phyloP scores from a whole-genome alignment of 2,888 invertebrate genomes.

The Drosophila parthenogenetica region DNA sequence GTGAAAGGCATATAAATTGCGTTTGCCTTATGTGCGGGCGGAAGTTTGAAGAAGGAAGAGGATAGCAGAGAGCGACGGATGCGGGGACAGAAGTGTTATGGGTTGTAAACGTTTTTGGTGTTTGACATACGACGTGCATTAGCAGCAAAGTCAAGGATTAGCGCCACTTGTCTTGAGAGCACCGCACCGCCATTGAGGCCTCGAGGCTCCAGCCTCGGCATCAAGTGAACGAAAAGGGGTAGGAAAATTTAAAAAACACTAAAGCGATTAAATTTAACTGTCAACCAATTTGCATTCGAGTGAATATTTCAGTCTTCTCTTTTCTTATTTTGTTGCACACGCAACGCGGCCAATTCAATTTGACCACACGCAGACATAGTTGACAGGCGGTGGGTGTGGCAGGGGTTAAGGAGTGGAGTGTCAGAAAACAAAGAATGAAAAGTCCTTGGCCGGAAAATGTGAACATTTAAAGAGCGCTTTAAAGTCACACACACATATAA shows the following conservation, averaged over 20 bases:
- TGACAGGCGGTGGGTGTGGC: neutral
- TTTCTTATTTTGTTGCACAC: conserved; percentile 7
- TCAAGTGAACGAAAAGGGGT: neutral
- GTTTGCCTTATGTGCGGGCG: conserved; percentile 52
- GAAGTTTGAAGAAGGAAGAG: neutral
- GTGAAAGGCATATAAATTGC: conserved; percentile 75
- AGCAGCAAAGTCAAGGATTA: conserved; percentile 80
- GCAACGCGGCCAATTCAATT: conserved; percentile 73
- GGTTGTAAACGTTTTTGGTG: conserved; percentile 76
- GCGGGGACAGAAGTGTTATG: neutral
- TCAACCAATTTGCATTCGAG: conserved; percentile 68
- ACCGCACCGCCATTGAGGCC: conserved; percentile 38
- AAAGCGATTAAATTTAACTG: conserved; percentile 68
- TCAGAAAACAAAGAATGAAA: neutral
- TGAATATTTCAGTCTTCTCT: conserved; percentile 8
- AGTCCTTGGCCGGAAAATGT: neutral
- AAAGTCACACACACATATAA: conserved; percentile 37
- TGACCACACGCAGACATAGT: conserved; percentile 37
- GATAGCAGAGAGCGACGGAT: neutral
- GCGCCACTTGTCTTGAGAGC: conserved; percentile 77
- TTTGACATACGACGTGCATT: conserved; percentile 80
- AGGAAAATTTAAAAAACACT: conserved; percentile 22
- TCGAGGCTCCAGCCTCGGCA: conserved; percentile 25
- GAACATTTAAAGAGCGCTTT: conserved; percentile 37
- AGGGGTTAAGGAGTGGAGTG: neutral